Conservation (phyloP, 2,113 vertebrate species). For the Synchiropus splendidus region DNA sequence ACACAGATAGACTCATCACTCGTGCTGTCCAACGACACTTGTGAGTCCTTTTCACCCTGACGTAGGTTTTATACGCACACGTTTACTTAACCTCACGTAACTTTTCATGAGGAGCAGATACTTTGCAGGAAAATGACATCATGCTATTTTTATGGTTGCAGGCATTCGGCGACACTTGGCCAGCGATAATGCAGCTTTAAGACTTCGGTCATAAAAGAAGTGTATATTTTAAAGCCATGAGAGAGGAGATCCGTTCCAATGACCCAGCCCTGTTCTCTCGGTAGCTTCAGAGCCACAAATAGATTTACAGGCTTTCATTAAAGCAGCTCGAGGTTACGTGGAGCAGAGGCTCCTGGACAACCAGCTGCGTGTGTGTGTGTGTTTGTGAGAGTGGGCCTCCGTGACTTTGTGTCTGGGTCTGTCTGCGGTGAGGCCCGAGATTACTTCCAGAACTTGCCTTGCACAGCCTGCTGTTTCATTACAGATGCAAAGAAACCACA, state of each 20-base stretch:
- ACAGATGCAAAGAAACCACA: conserved; percentile 57
- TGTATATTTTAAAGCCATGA: conserved; percentile 41
- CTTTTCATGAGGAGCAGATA: conserved; percentile 5
- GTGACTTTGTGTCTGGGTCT: conserved; percentile 22
- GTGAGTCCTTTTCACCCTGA: no score
- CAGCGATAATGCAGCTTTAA: conserved; percentile 23
- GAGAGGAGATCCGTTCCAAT: conserved; percentile 36
- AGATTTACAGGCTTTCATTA: conserved; percentile 64
- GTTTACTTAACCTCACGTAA: conserved; percentile 1
- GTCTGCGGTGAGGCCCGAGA: conserved; percentile 35
- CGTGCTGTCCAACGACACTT: no score
- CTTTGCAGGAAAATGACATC: conserved; percentile 14
- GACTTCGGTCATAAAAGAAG: conserved; percentile 29
- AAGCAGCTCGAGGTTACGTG: conserved; percentile 42
- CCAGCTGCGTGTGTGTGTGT: conserved; percentile 30
- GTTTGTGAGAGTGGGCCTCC: conserved; percentile 5
- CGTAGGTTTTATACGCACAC: no score
- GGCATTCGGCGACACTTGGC: conserved; percentile 24
- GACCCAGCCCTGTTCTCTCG: conserved; percentile 44
- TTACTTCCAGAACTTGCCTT: conserved; percentile 57
- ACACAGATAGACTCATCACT: no score
- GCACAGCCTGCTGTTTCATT: conserved; percentile 56
- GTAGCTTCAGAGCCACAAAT: conserved; percentile 48
- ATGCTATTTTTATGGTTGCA: conserved; percentile 15
- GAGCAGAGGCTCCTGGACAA: conserved; percentile 29